These are phyloP conservation scores for Caenorhabditis sp. DNA, from an alignment of 2,888 invertebrate genomes.

Conservation along the genomic window DNA sequence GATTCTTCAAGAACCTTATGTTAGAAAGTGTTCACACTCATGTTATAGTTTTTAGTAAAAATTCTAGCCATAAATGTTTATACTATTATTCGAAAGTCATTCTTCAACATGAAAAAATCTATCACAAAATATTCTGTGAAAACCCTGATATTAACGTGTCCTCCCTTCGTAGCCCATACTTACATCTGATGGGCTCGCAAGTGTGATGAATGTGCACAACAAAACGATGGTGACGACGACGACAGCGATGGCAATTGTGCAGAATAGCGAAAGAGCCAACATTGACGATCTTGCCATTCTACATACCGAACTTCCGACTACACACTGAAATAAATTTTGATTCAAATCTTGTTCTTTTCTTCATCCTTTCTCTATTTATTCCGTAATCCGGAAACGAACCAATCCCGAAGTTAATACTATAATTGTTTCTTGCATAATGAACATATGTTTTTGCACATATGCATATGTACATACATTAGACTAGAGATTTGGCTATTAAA, in stretches of 20 bases:
- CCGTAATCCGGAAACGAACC: not conserved
- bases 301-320: slow-evolving; percentile 35
- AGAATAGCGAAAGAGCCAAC: slow-evolving; percentile 42
- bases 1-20: no score
- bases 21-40: no score
- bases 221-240: slow-evolving; percentile 43
- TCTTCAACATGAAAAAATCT: no score
- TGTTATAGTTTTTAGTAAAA: no score
- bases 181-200: slow-evolving; percentile 36
- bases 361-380: not conserved
- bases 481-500: no score
- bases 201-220: slow-evolving; percentile 45
- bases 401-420: not conserved
- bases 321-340: slow-evolving; percentile 29
- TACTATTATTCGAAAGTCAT: no score
- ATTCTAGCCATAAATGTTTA: no score
- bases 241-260: slow-evolving; percentile 44
- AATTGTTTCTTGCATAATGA: not conserved
- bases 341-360: not conserved
- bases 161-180: no score
- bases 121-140: no score
- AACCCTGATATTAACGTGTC: no score
- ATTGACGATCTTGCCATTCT: slow-evolving; percentile 41
- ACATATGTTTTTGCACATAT: not conserved
- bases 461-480: not conserved